These are phyloP conservation scores for Menidia beryllina DNA, from an alignment of 2,113 vertebrate genomes.

Conservation along the genomic window DNA sequence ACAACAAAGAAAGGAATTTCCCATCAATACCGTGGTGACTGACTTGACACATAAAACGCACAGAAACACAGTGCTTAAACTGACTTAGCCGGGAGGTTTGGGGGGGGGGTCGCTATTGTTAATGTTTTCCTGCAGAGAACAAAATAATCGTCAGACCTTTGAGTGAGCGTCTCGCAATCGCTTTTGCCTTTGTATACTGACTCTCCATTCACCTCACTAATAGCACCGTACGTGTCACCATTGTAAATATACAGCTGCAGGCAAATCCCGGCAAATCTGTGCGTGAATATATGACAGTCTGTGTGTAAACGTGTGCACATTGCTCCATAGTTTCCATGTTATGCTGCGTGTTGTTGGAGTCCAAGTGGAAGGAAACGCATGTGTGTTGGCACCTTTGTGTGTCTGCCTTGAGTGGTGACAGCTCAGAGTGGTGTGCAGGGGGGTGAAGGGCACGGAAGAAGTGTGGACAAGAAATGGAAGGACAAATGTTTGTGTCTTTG, in stretches of 20 bases:
- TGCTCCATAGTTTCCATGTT: constrained; percentile 38
- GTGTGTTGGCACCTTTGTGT: constrained; percentile 13
- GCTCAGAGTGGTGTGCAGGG: constrained; percentile 31
- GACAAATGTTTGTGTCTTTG: constrained; percentile 31
- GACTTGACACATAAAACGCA: constrained; percentile 47
- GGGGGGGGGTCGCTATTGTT: constrained; percentile 62
- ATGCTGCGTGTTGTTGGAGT: constrained; percentile 17
- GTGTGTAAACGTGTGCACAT: constrained; percentile 18
- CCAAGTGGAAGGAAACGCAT: constrained; percentile 36
- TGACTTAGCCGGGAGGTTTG: constrained; percentile 45
- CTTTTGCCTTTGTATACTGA: constrained; percentile 61
- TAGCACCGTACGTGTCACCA: constrained; percentile 55
- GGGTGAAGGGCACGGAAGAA: constrained; percentile 57
- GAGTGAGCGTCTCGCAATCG: constrained; percentile 73
- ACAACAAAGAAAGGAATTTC: constrained; percentile 51
- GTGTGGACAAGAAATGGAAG: constrained; percentile 41
- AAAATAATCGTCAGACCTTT: constrained; percentile 75
- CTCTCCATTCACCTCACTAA: constrained; percentile 66
- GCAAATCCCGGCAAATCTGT: constrained; percentile 27
- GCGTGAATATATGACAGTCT: constrained; percentile 23
- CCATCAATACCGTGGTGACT: constrained; percentile 43
- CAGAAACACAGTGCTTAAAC: constrained; percentile 45
- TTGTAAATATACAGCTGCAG: constrained; percentile 66
- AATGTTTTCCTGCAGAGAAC: constrained; percentile 76
- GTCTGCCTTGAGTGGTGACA: constrained; percentile 49